Evolutionary conservation across 2,113 vertebrate species (phyloP).

Genomic region (Andinoacara biseriatus): DNA sequence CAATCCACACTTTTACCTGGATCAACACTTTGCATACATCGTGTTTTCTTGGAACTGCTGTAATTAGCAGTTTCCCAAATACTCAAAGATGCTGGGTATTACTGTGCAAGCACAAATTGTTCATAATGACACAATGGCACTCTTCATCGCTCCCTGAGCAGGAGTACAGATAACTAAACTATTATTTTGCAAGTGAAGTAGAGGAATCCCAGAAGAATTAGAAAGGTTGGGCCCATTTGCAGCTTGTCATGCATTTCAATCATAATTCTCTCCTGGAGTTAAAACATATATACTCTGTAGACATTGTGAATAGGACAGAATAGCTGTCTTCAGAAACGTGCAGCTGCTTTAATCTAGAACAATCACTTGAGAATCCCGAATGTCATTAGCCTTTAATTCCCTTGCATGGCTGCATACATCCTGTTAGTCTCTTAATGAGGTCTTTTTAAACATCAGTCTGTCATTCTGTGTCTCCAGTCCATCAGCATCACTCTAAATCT

Average conservation of each 20-base stretch:
- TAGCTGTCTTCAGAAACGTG: background rate
- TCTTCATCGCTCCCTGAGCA: constrained; percentile 28
- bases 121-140: constrained; percentile 3
- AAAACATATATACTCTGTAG: background rate
- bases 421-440: constrained; percentile 25
- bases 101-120: constrained; percentile 4
- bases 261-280: background rate
- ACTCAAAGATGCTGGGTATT: background rate
- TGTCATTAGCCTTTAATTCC: background rate
- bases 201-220: constrained; percentile 28
- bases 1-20: background rate
- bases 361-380: background rate
- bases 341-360: background rate
- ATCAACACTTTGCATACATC: background rate
- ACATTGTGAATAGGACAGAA: background rate
- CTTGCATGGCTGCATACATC: background rate
- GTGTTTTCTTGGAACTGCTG: background rate
- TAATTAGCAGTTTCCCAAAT: background rate
- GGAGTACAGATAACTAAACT: constrained; percentile 48
- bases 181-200: constrained; percentile 52
- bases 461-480: constrained; percentile 29
- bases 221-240: background rate
- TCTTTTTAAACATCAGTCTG: constrained; percentile 14
- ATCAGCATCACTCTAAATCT: constrained; percentile 50
- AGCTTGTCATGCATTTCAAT: constrained; percentile 47